Conservation (phyloP, 2,797 vertebrate genomes). For the Varecia variegata region DNA sequence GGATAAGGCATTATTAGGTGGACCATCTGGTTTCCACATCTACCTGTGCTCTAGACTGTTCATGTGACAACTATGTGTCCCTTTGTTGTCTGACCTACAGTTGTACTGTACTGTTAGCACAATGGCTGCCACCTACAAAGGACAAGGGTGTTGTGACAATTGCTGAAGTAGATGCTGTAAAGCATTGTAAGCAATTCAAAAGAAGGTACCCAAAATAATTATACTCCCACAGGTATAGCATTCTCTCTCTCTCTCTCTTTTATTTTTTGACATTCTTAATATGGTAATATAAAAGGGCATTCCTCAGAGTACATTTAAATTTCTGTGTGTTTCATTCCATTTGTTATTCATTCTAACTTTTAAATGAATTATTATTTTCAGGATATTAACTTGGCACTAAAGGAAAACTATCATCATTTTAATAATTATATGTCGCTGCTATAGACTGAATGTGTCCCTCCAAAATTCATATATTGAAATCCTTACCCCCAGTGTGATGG, state of each 20-base stretch:
- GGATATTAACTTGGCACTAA: background rate
- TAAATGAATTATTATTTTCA: slow-evolving; percentile 45
- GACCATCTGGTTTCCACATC: background rate
- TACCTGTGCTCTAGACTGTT: background rate
- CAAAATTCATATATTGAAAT: background rate
- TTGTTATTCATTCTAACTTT: slow-evolving; percentile 49
- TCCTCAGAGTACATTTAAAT: slow-evolving; percentile 44
- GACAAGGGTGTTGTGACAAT: slow-evolving; percentile 33
- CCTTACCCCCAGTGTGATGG: background rate
- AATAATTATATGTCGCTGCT: background rate
- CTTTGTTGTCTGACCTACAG: background rate
- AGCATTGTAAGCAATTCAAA: slow-evolving; percentile 44
- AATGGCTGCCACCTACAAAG: background rate
- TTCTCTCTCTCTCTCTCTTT: background rate
- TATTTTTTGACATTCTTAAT: background rate
- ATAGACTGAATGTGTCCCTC: background rate
- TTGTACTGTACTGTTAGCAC: background rate
- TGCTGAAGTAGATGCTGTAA: background rate
- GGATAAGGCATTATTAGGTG: background rate
- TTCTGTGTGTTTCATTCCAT: slow-evolving; percentile 24
- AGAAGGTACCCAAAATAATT: slow-evolving; percentile 37
- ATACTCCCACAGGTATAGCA: slow-evolving; percentile 12
- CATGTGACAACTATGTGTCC: background rate
- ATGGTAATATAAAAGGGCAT: slow-evolving; percentile 34
- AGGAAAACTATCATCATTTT: background rate